These are phyloP conservation scores for Globodera ellingtonae DNA, from an alignment of 1,140 invertebrate genomes.

Conservation along the genomic window DNA sequence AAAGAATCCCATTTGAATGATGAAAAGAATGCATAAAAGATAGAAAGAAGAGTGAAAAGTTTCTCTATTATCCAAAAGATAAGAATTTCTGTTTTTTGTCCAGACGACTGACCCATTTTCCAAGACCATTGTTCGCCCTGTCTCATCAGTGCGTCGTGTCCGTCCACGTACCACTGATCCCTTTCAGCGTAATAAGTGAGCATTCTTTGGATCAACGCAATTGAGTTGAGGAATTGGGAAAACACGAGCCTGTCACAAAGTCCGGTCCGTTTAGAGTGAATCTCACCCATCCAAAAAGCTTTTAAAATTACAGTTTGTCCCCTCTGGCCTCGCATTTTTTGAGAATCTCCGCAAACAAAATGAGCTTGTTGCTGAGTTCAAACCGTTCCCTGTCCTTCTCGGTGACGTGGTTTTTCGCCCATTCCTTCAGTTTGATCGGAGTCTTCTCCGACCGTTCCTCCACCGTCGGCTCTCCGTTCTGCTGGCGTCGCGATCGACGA, in stretches of 20 bases:
- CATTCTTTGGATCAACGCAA: slow-evolving; percentile 68
- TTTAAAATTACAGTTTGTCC: slow-evolving; percentile 68
- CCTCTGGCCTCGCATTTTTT: slow-evolving; percentile 69
- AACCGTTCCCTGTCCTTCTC: slow-evolving; percentile 60
- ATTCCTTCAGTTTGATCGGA: slow-evolving; percentile 12
- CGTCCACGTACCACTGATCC: slow-evolving; percentile 56
- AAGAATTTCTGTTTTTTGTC: too few species aligned
- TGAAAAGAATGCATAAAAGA: too few species aligned
- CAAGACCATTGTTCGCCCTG: slow-evolving; percentile 59
- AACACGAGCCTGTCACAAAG: slow-evolving; percentile 68
- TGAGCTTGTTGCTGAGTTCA: slow-evolving; percentile 67
- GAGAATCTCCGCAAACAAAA: slow-evolving; percentile 67
- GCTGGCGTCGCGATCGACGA: background rate
- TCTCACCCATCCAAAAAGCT: too few species aligned
- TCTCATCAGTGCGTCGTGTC: slow-evolving; percentile 50
- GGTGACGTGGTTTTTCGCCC: slow-evolving; percentile 36
- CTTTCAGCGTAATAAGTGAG: slow-evolving; percentile 65
- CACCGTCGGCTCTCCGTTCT: slow-evolving; percentile 14
- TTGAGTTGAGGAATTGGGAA: slow-evolving; percentile 68
- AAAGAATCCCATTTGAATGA: too few species aligned
- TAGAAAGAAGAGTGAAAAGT: too few species aligned
- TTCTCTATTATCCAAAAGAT: too few species aligned
- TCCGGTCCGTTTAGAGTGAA: too few species aligned
- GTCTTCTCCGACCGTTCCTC: slow-evolving; percentile 12
- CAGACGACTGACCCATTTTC: slow-evolving; percentile 23